Conservation (phyloP, 2,797 vertebrate species). For the Hypotaenidia philippensis region DNA sequence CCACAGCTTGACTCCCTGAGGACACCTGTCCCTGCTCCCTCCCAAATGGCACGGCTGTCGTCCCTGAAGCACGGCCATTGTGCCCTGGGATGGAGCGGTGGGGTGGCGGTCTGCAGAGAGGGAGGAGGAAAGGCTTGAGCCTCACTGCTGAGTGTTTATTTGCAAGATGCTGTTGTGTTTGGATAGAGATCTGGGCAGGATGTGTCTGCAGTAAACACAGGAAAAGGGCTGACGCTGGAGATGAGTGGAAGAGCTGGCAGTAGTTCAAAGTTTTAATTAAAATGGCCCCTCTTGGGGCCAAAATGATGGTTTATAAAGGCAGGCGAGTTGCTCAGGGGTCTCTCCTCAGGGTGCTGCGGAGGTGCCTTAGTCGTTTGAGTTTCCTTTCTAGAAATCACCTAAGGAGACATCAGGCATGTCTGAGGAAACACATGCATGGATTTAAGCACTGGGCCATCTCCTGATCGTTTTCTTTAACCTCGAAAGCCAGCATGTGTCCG, state of each 20-base stretch:
- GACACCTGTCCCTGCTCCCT: not conserved
- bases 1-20: rapidly evolving
- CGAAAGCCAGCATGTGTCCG: not conserved
- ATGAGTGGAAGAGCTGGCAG: not conserved
- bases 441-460: not conserved
- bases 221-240: constrained; percentile 54
- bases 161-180: constrained; percentile 44
- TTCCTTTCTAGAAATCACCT: not conserved
- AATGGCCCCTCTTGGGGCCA: not conserved
- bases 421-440: not conserved
- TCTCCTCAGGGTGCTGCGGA: not conserved
- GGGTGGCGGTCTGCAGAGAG: not conserved
- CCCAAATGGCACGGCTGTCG: rapidly evolving
- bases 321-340: not conserved
- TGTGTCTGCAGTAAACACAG: constrained; percentile 65
- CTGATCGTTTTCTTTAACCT: not conserved
- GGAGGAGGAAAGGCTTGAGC: not conserved
- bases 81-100: rapidly evolving
- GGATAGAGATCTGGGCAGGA: constrained; percentile 40
- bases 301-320: not conserved
- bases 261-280: constrained; percentile 22
- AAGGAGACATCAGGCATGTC: not conserved
- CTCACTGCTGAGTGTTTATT: not conserved
- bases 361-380: not conserved
- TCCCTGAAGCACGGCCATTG: rapidly evolving